These are phyloP conservation scores for Capromys pilorides DNA, from an alignment of 2,797 vertebrate genomes.

Conservation along the genomic window DNA sequence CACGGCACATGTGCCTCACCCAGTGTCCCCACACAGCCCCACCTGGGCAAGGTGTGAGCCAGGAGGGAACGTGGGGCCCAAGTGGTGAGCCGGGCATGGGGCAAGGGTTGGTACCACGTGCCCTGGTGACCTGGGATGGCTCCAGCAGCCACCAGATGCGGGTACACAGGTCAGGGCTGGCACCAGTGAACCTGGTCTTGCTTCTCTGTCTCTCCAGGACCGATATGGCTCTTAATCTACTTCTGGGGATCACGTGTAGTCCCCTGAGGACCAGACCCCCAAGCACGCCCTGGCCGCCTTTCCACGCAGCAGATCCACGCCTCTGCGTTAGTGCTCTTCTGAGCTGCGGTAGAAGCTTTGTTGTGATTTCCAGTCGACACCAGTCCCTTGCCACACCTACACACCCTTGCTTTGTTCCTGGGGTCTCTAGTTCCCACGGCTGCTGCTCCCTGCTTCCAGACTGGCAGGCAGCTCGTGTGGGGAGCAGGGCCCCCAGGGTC, in stretches of 20 bases:
- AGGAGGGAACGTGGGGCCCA: background rate
- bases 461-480: background rate
- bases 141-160: too few species aligned
- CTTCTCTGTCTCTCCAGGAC: slow-evolving; percentile 82
- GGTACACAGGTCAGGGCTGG: background rate
- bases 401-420: background rate
- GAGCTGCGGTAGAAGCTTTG: slow-evolving; percentile 59
- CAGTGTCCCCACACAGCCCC: background rate
- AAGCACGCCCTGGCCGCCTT: background rate
- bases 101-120: background rate
- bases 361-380: background rate
- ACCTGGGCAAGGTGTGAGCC: background rate
- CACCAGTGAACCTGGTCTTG: background rate
- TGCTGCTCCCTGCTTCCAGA: background rate
- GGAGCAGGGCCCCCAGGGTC: background rate
- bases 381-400: rapidly evolving
- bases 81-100: background rate
- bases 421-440: background rate
- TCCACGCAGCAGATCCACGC: background rate
- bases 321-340: slow-evolving; percentile 49
- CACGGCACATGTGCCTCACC: background rate
- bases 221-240: slow-evolving; percentile 85
- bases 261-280: slow-evolving; percentile 45
- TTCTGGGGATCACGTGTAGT: background rate
- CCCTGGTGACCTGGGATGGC: background rate